Percentiles rank a stretch among this genome's conserved stretches.
phyloP scores from a whole-genome alignment of 1,140 invertebrate genomes.

The Thereuonema tuberculata region DNA sequence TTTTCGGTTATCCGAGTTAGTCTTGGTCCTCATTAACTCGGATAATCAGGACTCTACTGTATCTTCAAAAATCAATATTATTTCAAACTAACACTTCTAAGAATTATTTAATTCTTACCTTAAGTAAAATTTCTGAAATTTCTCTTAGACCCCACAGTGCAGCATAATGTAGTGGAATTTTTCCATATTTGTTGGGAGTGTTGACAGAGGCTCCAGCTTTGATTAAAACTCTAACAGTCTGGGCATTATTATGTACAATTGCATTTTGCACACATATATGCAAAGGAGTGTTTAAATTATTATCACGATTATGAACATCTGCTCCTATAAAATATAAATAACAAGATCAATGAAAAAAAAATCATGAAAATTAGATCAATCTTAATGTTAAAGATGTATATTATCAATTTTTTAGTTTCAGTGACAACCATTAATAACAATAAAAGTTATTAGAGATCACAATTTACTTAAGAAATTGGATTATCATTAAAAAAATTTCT shows the following conservation, averaged over 20 bases:
- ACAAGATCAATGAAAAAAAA: background rate
- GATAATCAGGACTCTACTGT: no score
- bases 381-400: no score
- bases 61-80: no score
- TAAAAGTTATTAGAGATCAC: no score
- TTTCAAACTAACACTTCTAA: no score
- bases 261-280: conserved; percentile 15
- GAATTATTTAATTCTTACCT: no score
- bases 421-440: no score
- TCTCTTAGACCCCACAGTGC: conserved; percentile 13
- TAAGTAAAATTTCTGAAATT: conserved; percentile 11
- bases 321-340: conserved; percentile 8
- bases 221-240: conserved; percentile 10
- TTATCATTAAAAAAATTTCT: no score
- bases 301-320: conserved; percentile 7
- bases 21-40: no score
- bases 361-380: background rate
- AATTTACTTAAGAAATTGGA: no score
- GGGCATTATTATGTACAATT: conserved; percentile 11
- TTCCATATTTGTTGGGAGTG: conserved; percentile 12
- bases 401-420: background rate
- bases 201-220: conserved; percentile 8
- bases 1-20: no score
- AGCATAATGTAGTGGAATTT: conserved; percentile 16
- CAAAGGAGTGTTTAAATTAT: conserved; percentile 14